Evolutionary conservation across 1,140 invertebrate species (phyloP), one percentile per base, ranked within the genome.

Genomic region (Asobara japonica): DNA sequence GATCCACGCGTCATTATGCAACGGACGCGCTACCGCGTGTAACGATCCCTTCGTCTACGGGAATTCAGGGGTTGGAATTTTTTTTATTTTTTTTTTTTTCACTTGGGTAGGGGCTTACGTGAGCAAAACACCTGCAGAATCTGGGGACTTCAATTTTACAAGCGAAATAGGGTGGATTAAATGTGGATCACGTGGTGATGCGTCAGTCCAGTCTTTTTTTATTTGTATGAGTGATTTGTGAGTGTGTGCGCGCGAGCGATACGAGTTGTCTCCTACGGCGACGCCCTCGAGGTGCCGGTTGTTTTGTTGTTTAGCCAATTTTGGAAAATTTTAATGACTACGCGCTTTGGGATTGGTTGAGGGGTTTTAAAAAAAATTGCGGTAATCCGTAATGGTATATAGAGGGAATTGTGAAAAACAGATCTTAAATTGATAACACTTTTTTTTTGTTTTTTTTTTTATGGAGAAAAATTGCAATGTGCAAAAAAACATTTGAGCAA

Each of bases 1-100:
- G 41, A 56, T 74, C 80, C 79, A 72, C 78, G 75, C 77, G 74
- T 80, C 75, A 82, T 82, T 82, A 82, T 82, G 80, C 80, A 82
- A 81, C 73, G 78, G 70, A 74, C 72, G 31, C 56, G 22, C 56
- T 31, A 45, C 69, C 38, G 60, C 38, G 69, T 64, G 61, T 65
- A 20, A 61, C 27, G 30, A 61, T 33, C 4, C 31, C n/a, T n/a
- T n/a, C n/a, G n/a, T n/a, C n/a, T n/a, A n/a, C n/a, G n/a, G n/a
- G n/a, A n/a, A n/a, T n/a, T n/a, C n/a, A n/a, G 29, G 30, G 29
- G n/a, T 11, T 31, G 29, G 30, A 0, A 13, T 30, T 31, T n/a
- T 6, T 18, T 8, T n/a, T 13, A 64, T 16, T n/a, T n/a, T n/a
- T n/a, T n/a, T n/a, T n/a, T n/a, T n/a, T n/a, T n/a, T n/a, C n/a